Percentiles rank a stretch among this genome's conserved stretches.
Evolutionary conservation across 2,113 vertebrate genomes (phyloP).

Genomic region (Gracilinanus agilis): DNA sequence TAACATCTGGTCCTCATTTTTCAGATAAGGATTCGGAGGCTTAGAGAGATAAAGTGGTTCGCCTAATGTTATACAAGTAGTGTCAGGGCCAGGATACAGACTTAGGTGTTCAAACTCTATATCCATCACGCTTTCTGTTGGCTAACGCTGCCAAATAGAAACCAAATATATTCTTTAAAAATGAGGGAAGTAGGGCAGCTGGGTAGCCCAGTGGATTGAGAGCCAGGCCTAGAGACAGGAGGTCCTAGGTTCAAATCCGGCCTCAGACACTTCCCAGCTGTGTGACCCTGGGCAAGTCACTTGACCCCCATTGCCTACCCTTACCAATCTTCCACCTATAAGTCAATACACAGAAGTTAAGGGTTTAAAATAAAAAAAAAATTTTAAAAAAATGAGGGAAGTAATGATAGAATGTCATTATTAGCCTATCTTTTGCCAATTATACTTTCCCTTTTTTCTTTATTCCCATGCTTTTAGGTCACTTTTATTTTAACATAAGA

Average conservation of each 20-base stretch:
- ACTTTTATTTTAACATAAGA: background rate
- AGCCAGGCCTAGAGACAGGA: too few relatives aligned
- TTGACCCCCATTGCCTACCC: too few relatives aligned
- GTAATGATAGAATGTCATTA: background rate
- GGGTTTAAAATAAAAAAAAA: too few relatives aligned
- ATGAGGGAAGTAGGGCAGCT: background rate
- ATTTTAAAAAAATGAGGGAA: background rate
- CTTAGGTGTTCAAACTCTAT: background rate
- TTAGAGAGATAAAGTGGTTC: background rate
- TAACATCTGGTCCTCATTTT: background rate
- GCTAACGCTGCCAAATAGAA: background rate
- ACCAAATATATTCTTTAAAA: background rate
- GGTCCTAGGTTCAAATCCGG: too few relatives aligned
- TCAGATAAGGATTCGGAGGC: background rate
- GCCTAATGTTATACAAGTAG: background rate
- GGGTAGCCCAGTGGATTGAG: too few relatives aligned
- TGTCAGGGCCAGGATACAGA: background rate
- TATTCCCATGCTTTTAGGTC: background rate
- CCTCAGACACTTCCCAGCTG: too few relatives aligned
- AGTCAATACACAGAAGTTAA: too few relatives aligned
- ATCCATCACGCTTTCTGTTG: background rate
- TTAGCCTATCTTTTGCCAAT: background rate
- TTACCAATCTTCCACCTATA: too few relatives aligned
- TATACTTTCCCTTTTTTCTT: background rate
- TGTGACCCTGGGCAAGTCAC: too few relatives aligned